Evolutionary conservation across 2,888 invertebrate genomes (phyloP).

Genomic region (Ennomos erosarius): DNA sequence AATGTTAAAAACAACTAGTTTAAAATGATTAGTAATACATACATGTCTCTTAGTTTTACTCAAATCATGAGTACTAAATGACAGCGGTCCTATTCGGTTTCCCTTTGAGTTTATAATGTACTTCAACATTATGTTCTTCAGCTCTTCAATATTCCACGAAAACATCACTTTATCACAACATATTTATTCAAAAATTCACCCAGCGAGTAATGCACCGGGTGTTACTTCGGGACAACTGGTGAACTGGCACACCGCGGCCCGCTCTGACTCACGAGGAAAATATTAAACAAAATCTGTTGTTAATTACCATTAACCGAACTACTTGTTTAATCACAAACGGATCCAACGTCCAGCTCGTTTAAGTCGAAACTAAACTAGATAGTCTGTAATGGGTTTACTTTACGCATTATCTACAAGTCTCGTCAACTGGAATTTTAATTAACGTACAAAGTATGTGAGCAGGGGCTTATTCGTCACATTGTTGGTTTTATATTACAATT

Average conservation of each 20-base stretch:
- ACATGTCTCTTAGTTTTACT: conserved; percentile 43
- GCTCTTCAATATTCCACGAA: conserved; percentile 51
- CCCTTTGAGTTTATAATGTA: conserved; percentile 55
- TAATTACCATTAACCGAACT: conserved; percentile 66
- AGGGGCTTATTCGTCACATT: no score
- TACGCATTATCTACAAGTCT: conserved; percentile 46
- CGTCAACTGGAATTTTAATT: conserved; percentile 53
- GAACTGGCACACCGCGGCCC: conserved; percentile 43
- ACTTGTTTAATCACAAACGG: conserved; percentile 63
- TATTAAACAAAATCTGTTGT: conserved; percentile 66
- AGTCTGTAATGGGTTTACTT: conserved; percentile 54
- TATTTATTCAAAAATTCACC: conserved; percentile 20
- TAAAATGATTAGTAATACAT: conserved; percentile 41
- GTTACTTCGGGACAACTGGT: conserved; percentile 41
- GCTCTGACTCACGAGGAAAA: conserved; percentile 77
- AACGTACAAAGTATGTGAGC: conserved; percentile 2
- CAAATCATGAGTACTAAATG: conserved; percentile 34
- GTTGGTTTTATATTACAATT: no score
- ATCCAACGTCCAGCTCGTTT: conserved; percentile 50
- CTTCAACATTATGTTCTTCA: conserved; percentile 63
- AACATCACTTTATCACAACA: conserved; percentile 56
- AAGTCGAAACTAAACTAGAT: conserved; percentile 54
- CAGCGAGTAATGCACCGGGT: conserved; percentile 18
- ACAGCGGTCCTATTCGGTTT: conserved; percentile 60
- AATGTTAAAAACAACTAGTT: no score